Percentiles rank a stretch among this genome's conserved stretches.
Evolutionary conservation across 2,113 vertebrate species (phyloP).

Genomic region (Calyptommatus sinebrachiatus): DNA sequence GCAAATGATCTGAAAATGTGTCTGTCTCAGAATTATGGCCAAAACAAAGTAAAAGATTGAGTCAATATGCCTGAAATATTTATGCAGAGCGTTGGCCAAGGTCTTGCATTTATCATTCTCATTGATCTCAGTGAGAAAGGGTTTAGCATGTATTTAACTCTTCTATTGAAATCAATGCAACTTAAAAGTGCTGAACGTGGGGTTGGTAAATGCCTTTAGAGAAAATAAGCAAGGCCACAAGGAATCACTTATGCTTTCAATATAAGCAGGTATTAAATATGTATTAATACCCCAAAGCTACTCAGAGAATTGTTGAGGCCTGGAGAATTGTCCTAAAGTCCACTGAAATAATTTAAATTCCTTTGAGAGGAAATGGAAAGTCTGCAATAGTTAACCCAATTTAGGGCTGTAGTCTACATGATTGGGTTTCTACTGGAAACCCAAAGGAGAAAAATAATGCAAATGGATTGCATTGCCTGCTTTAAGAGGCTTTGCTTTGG

Average conservation of each 20-base stretch:
- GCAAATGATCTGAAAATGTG: neutral
- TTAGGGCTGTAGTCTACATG: neutral
- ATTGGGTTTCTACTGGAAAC: neutral
- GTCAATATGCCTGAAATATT: conserved; percentile 23
- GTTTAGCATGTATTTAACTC: neutral
- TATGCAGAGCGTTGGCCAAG: conserved; percentile 16
- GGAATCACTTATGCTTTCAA: neutral
- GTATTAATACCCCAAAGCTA: neutral
- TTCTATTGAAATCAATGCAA: neutral
- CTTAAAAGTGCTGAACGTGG: neutral
- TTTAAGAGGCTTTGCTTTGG: conserved; percentile 23
- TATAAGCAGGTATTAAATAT: neutral
- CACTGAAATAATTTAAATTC: neutral
- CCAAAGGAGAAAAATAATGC: neutral
- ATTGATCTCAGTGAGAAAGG: neutral
- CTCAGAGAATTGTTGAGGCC: neutral
- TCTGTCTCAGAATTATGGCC: conserved; percentile 34
- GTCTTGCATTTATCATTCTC: neutral
- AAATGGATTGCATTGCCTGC: neutral
- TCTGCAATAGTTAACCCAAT: neutral
- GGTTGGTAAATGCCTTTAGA: neutral
- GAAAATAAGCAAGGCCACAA: neutral
- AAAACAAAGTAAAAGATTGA: conserved; percentile 37
- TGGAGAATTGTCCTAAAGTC: neutral
- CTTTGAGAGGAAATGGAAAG: neutral